Evolutionary conservation across 2,888 invertebrate genomes (phyloP).

Genomic region (Phragmatobia fuliginosa): DNA sequence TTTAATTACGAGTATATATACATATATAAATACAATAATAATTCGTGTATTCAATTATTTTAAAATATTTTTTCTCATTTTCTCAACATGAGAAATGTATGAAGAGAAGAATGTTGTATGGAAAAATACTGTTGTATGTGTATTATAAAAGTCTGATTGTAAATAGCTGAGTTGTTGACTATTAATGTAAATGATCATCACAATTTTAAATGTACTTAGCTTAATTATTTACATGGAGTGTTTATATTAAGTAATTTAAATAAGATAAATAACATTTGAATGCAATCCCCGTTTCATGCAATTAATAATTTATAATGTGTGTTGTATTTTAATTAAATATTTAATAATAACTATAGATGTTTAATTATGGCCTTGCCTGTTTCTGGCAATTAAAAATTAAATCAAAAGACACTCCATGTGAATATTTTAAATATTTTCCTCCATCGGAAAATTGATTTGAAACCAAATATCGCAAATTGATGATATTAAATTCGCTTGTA

Average conservation of each 20-base stretch:
- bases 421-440: conserved; percentile 53
- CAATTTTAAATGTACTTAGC: conserved; percentile 64
- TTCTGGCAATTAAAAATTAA: conserved; percentile 14
- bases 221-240: conserved; percentile 52
- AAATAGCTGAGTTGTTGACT: conserved; percentile 63
- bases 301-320: conserved; percentile 3
- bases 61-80: conserved; percentile 26
- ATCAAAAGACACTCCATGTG: conserved; percentile 56
- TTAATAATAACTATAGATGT: not conserved
- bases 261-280: not conserved
- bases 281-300: conserved; percentile 10
- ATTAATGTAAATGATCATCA: conserved; percentile 63
- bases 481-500: conserved; percentile 63
- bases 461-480: conserved; percentile 82
- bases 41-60: conserved; percentile 40
- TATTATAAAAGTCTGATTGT: conserved; percentile 79
- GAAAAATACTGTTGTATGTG: conserved; percentile 48
- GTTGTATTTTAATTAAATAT: conserved; percentile 8
- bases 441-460: conserved; percentile 64
- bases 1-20: conserved; percentile 61
- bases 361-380: conserved; percentile 1
- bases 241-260: conserved; percentile 34
- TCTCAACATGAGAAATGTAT: conserved; percentile 34
- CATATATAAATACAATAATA: conserved; percentile 43
- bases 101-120: conserved; percentile 40